These are phyloP conservation scores for Onchidella celtica DNA, from an alignment of 2,888 invertebrate species.

Conservation along the genomic window DNA sequence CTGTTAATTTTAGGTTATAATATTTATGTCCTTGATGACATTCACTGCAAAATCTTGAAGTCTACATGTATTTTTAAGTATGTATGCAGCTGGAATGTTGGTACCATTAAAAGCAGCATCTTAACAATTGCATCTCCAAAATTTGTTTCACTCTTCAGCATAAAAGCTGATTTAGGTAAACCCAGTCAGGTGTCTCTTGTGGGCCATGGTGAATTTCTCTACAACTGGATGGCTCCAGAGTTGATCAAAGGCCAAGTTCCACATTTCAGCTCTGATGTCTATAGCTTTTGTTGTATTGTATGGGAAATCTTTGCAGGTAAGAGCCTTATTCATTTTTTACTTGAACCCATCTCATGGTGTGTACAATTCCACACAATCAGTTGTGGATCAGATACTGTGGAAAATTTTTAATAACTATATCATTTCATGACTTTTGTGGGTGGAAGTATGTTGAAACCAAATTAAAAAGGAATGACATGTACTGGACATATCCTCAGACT, in stretches of 20 bases:
- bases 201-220: slow-evolving; percentile 63
- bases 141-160: slow-evolving; percentile 49
- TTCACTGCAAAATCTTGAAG: no score
- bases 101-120: no score
- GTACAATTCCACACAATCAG: background rate
- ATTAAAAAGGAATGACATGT: no score
- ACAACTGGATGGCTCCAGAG: slow-evolving; percentile 82
- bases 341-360: background rate
- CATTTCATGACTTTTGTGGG: no score
- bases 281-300: slow-evolving; percentile 80
- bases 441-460: no score
- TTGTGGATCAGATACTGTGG: background rate
- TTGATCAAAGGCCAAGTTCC: slow-evolving; percentile 76
- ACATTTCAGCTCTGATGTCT: slow-evolving; percentile 79
- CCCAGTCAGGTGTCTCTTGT: slow-evolving; percentile 58
- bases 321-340: no score
- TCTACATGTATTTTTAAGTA: no score
- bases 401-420: background rate
- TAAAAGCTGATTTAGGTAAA: slow-evolving; percentile 66
- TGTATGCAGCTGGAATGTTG: no score
- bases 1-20: no score
- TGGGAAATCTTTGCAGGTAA: slow-evolving; percentile 80
- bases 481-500: no score
- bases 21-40: no score
- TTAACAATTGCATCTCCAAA: no score